Evolutionary conservation across 2,797 vertebrate genomes (phyloP).

Genomic region (Hipposideros larvatus): DNA sequence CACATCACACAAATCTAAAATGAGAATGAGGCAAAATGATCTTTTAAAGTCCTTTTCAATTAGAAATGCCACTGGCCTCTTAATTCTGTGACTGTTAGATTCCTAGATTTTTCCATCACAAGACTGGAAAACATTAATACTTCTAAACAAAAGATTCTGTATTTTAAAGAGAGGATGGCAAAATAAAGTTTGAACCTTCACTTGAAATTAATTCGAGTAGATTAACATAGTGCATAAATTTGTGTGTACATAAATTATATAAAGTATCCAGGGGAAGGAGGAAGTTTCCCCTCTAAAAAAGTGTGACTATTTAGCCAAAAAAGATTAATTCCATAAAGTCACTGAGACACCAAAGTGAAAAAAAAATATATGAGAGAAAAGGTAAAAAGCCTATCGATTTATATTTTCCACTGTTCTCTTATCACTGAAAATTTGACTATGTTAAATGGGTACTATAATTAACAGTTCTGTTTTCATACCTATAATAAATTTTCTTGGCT

Average conservation of each 20-base stretch:
- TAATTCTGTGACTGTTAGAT: background rate
- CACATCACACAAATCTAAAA: background rate
- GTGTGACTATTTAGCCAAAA: background rate
- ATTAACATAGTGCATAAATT: background rate
- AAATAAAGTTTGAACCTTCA: slow-evolving; percentile 32
- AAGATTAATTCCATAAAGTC: slow-evolving; percentile 25
- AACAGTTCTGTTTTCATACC: slow-evolving; percentile 6
- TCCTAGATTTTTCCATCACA: background rate
- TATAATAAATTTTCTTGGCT: background rate
- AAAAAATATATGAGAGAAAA: background rate
- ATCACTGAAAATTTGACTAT: slow-evolving; percentile 6
- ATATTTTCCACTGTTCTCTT: background rate
- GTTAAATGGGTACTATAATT: background rate
- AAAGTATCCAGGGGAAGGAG: background rate
- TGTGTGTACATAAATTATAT: background rate
- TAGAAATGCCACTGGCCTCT: background rate
- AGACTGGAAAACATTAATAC: slow-evolving; percentile 3
- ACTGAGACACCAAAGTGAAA: background rate
- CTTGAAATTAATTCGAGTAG: slow-evolving; percentile 38
- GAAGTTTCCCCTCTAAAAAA: background rate
- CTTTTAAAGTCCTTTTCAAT: background rate
- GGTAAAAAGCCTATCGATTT: background rate
- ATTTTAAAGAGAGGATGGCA: slow-evolving; percentile 43
- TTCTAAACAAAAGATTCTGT: slow-evolving; percentile 31
- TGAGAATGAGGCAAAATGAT: background rate